These are phyloP conservation scores for Poecilia velifera DNA, from an alignment of 2,797 vertebrate genomes.

Conservation along the genomic window DNA sequence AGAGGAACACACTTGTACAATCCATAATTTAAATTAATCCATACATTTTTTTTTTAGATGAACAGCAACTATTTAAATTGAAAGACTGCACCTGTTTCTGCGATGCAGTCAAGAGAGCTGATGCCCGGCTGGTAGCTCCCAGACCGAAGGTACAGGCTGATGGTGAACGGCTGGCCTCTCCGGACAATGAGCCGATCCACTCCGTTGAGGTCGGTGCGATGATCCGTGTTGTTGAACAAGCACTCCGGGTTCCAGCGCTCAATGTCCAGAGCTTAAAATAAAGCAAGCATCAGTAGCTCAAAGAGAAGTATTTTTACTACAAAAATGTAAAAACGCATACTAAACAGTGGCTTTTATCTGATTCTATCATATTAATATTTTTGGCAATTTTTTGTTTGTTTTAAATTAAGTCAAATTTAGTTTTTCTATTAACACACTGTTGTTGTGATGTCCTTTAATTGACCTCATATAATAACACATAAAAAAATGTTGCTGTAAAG, in stretches of 20 bases:
- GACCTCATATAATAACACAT: background rate
- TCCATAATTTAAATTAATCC: background rate
- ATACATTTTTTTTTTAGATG: background rate
- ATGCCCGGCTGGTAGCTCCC: constrained; percentile 80
- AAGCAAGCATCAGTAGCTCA: background rate
- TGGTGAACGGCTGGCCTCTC: constrained; percentile 86
- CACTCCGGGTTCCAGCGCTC: constrained; percentile 84
- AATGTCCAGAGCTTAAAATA: constrained; percentile 81
- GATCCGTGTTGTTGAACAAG: constrained; percentile 84
- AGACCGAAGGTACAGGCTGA: constrained; percentile 84
- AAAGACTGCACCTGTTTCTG: constrained; percentile 83
- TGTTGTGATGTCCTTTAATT: background rate
- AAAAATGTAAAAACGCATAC: background rate
- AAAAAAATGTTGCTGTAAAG: background rate
- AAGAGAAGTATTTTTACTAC: background rate
- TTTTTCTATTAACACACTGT: background rate
- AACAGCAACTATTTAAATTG: background rate
- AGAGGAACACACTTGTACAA: background rate
- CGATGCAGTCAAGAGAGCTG: constrained; percentile 82
- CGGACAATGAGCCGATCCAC: constrained; percentile 85
- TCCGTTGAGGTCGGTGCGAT: constrained; percentile 85
- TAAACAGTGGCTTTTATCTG: background rate
- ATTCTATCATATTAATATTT: background rate
- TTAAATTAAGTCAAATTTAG: background rate
- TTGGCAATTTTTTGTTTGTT: background rate